Evolutionary conservation across 2,113 vertebrate genomes (phyloP), one percentile per base, ranked within the genome.

Genomic region (Sialia sialis): DNA sequence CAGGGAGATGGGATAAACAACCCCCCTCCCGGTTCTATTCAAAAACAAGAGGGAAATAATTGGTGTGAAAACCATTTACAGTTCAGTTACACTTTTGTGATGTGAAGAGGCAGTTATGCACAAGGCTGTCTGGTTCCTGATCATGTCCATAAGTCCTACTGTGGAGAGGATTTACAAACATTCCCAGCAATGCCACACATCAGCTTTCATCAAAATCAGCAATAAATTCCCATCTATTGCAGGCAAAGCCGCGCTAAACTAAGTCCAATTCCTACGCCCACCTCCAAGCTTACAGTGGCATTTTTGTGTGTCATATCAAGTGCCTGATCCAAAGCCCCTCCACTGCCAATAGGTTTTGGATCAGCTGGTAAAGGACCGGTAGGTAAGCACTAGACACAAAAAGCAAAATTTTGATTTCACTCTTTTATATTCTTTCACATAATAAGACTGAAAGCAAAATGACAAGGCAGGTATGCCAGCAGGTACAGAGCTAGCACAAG

Each of bases 41-140:
- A 91, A 87, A 89, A 92, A 76, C 77, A 84, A 56, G 66, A 68
- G 67, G 70, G 67, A 95, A 87, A 89, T 91, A 96, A 95, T 95
- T 94, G 95, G 95, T 95, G 96, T 93, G 81, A 97, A 97, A 96
- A 43, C 84, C 87, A 93, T 93, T 91, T 83, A 74, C 78, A 76
- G 95, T 72, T 96, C 78, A 79, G 93, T 87, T 91, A 79, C 82
- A 87, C 91, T 91, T 90, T 29, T 7, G 81, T 76, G 77, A 94
- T 89, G 81, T 58, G 87, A 94, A 72, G 77, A 94, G 81, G 77
- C 78, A 90, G 89, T 89, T 89, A 72, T 4, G 70, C 26, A n/a
- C 64, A 34, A 22, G 49, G 36, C 85, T 26, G 10, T 9, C 52
- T 56, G 73, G 64, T 68, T 75, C 25, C 19, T 13, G 18, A 86